A percentile compares a stretch with the other conserved stretches of the same genome.
phyloP scores from a whole-genome alignment of 2,797 vertebrate genomes.

The Percopsis omiscomaycus region DNA sequence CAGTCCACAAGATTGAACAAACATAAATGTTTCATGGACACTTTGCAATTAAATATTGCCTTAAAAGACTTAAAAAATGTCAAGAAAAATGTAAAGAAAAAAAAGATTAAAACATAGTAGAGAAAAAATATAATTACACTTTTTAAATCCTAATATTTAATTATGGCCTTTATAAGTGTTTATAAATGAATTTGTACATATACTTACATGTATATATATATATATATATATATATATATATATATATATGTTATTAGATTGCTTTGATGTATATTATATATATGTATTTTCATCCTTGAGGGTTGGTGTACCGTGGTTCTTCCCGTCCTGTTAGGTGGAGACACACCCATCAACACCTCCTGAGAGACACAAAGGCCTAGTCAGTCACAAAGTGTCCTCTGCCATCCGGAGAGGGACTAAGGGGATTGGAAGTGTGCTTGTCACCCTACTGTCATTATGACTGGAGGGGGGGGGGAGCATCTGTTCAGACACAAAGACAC shows the following conservation, averaged over 20 bases:
- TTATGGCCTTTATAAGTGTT: background rate
- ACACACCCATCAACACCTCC: conserved; percentile 65
- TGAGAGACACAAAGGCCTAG: conserved; percentile 23
- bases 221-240: no score
- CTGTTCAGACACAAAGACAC: background rate
- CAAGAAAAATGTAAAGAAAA: background rate
- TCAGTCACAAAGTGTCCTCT: no score
- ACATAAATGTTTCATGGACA: background rate
- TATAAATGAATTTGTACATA: background rate
- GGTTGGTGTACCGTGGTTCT: conserved; percentile 12
- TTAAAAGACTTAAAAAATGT: background rate
- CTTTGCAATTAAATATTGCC: background rate
- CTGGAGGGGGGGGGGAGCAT: no score
- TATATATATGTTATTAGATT: no score
- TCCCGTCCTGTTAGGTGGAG: conserved; percentile 40
- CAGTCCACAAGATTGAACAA: background rate
- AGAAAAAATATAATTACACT: no score
- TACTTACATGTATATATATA: no score
- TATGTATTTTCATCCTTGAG: conserved; percentile 13
- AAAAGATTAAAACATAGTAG: background rate
- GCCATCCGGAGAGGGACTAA: no score
- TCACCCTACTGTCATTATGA: no score
- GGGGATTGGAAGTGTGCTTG: no score
- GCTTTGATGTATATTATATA: no score
- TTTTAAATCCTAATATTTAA: no score